phyloP scores from a whole-genome alignment of 2,888 invertebrate genomes.

The Eristalinus sepulchralis region DNA sequence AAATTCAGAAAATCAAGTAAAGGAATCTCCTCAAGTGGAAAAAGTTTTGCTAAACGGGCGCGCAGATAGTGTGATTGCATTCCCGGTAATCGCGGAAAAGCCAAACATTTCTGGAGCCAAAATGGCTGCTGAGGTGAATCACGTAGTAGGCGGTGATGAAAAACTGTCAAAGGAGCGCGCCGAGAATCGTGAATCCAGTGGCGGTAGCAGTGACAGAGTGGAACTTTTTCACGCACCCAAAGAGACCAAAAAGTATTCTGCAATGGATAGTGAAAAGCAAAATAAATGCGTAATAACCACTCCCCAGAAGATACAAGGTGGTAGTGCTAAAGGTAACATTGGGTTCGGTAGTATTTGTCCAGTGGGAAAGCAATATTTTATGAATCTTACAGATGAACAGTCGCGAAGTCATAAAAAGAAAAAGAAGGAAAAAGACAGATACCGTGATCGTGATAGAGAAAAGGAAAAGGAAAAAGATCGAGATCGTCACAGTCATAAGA shows the following conservation, averaged over 20 bases:
- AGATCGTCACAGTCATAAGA: constrained; percentile 46
- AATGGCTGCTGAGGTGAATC: constrained; percentile 72
- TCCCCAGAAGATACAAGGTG: constrained; percentile 43
- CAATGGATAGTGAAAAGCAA: constrained; percentile 38
- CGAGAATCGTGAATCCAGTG: constrained; percentile 52
- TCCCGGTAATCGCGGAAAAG: constrained; percentile 58
- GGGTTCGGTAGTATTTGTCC: not conserved
- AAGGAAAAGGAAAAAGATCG: constrained; percentile 62
- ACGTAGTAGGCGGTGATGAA: constrained; percentile 61
- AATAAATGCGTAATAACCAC: constrained; percentile 34
- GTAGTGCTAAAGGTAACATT: constrained; percentile 53
- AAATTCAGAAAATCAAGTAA: constrained; percentile 28
- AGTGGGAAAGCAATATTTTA: not conserved
- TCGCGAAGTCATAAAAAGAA: constrained; percentile 79
- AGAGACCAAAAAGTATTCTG: constrained; percentile 60
- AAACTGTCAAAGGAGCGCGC: constrained; percentile 69
- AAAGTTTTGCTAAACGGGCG: constrained; percentile 58
- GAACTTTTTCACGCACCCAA: constrained; percentile 58
- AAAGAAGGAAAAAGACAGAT: constrained; percentile 79
- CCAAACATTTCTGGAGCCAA: constrained; percentile 69
- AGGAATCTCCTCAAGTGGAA: constrained; percentile 53
- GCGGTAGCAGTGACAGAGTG: constrained; percentile 20
- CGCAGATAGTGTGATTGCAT: constrained; percentile 22
- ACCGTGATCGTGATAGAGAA: constrained; percentile 71
- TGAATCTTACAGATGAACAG: constrained; percentile 72